Evolutionary conservation across 2,113 vertebrate genomes (phyloP), one percentile per base, ranked within the genome.

Genomic region (Melozone crissalis): DNA sequence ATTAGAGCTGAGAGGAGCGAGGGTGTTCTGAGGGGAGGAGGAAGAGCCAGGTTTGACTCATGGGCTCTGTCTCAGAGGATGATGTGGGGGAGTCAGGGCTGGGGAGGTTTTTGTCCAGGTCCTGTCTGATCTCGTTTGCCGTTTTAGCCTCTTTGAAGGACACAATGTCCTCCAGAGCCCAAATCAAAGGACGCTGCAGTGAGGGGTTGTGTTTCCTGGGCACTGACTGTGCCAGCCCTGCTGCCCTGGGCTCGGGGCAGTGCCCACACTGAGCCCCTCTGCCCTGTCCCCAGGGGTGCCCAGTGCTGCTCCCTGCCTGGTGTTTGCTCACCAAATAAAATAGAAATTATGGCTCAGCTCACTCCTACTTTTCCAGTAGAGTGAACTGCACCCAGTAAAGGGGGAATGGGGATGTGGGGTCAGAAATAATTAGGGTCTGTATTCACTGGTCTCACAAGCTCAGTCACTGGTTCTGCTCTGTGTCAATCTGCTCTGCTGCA

Each of bases 191-290:
- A 6, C 22, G 47, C 21, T 47, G 39, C 1, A 3, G 10, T 37
- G 61, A 22, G 1, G 3, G 73, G 15, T 11, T 0, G 2, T 18
- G 37, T 62, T 49, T 84, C 49, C 62, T 44, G 80, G 57, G 62
- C 49, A 10, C 76, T 26, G 54, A 11, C 46, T 44, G 72, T 61
- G n/a, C 88, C 77, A 76, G 44, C 26, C 8, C 6, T 5, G 5
- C 77, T 68, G 39, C n/a, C 39, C 59, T 0, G 0, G 31, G 33
- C 24, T 41, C 0, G 0, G 35, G 44, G 59, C 68, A 43, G 39
- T n/a, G 74, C 12, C 57, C 58, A 31, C 26, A 2, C 10, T 2
- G 63, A 81, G 58, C 20, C 49, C 5, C 43, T 63, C 72, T 76
- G 35, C 37, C 35, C 52, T 7, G 4, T 33, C 16, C 30, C 39